Evolutionary conservation across 2,113 vertebrate species (phyloP).

Genomic region (Casuarius casuarius): DNA sequence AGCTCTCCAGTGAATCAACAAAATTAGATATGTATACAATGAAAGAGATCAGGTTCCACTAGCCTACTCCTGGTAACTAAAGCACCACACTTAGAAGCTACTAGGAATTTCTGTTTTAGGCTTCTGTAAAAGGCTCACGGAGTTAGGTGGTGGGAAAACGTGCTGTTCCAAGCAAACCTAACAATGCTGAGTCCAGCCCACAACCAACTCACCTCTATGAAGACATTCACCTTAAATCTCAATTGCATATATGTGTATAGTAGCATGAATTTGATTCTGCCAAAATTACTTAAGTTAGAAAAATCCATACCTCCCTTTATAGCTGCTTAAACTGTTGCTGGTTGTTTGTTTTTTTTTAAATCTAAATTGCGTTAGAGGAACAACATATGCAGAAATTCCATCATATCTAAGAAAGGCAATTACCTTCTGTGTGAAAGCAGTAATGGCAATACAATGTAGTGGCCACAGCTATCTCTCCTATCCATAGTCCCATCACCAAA

Average conservation of each 20-base stretch:
- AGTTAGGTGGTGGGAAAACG: fast-evolving
- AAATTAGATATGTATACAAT: fast-evolving
- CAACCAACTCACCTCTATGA: not conserved
- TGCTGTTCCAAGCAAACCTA: not conserved
- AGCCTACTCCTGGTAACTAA: not conserved
- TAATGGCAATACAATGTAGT: not conserved
- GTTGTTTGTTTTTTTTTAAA: not conserved
- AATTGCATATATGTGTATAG: fast-evolving
- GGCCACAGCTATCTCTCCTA: not conserved
- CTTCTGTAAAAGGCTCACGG: not conserved
- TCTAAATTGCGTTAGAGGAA: not conserved
- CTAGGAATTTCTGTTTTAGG: not conserved
- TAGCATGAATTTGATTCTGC: not conserved
- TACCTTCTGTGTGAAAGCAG: not conserved
- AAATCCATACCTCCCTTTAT: not conserved
- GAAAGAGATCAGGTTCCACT: not conserved
- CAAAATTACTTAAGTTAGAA: not conserved
- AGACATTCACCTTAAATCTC: not conserved
- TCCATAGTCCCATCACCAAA: not conserved
- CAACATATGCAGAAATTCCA: not conserved
- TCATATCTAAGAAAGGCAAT: not conserved
- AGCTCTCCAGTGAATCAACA: not conserved
- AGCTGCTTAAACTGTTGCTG: not conserved
- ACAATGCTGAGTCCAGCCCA: not conserved
- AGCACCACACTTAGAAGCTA: not conserved